phyloP scores from a whole-genome alignment of 2,797 vertebrate genomes.

The Gallirallus australis region DNA sequence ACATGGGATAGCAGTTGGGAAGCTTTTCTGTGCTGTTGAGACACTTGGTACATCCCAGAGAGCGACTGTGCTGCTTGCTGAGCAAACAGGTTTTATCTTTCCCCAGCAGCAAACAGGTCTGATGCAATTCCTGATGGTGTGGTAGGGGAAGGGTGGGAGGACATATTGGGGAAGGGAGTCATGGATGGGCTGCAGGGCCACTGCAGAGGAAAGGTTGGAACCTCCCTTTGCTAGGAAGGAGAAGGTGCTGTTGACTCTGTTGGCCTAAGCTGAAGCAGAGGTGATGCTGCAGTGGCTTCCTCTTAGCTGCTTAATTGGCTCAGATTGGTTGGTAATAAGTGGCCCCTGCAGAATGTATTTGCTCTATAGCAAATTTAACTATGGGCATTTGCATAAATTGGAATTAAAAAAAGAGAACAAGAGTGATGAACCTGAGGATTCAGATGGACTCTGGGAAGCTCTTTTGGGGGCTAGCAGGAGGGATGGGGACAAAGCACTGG shows the following conservation, averaged over 20 bases:
- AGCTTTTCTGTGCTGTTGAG: not conserved
- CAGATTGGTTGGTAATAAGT: fast-evolving
- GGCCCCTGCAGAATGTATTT: not conserved
- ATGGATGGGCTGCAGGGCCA: fast-evolving
- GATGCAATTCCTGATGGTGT: not conserved
- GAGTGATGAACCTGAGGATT: fast-evolving
- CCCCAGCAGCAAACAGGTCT: fast-evolving
- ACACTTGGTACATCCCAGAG: not conserved
- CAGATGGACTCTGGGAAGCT: not conserved
- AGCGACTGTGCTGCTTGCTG: not conserved
- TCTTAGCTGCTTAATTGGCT: not conserved
- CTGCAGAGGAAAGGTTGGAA: not conserved
- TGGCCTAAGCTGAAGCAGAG: fast-evolving
- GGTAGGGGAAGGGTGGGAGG: too few species aligned
- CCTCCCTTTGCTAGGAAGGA: not conserved
- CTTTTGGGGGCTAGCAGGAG: not conserved
- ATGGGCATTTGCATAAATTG: not conserved
- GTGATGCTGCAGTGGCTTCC: not conserved
- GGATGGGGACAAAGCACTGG: fast-evolving
- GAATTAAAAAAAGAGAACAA: not conserved
- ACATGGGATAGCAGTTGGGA: not conserved
- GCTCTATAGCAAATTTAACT: not conserved
- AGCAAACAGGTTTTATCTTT: not conserved
- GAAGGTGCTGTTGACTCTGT: not conserved
- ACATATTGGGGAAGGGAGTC: not conserved